Percentiles rank a stretch among this genome's conserved stretches.
Evolutionary conservation across 1,140 invertebrate genomes (phyloP).

Genomic region (Schlechtendalia chinensis): DNA sequence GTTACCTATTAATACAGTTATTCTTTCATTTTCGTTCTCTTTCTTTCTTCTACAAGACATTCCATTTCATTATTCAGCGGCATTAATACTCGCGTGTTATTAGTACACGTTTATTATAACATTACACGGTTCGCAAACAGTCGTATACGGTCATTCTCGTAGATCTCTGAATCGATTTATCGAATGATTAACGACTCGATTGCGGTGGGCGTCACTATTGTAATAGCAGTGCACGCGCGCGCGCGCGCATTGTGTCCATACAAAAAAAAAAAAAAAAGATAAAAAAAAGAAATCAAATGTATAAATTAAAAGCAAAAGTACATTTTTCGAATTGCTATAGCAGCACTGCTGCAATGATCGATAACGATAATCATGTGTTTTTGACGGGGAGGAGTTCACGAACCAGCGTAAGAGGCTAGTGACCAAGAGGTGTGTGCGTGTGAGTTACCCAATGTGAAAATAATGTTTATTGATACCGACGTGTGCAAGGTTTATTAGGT

Average conservation of each 20-base stretch:
- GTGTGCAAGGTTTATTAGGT: neutral
- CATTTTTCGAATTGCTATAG: neutral
- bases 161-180: constrained; percentile 24
- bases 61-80: constrained; percentile 8
- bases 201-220: neutral
- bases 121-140: constrained; percentile 16
- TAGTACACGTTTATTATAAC: neutral
- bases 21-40: neutral
- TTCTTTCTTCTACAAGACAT: neutral
- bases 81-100: neutral
- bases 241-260: neutral
- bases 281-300: neutral
- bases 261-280: neutral
- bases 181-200: neutral
- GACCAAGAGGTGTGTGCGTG: neutral
- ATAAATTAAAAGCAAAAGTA: neutral
- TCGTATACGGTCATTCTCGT: neutral
- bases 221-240: neutral
- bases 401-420: neutral
- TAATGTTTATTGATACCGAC: neutral
- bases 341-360: neutral
- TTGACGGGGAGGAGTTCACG: neutral
- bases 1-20: constrained; percentile 16
- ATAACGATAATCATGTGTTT: neutral
- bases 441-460: neutral